These are phyloP conservation scores for Phaenicophaeus curvirostris DNA, from an alignment of 2,797 vertebrate species.

Conservation along the genomic window DNA sequence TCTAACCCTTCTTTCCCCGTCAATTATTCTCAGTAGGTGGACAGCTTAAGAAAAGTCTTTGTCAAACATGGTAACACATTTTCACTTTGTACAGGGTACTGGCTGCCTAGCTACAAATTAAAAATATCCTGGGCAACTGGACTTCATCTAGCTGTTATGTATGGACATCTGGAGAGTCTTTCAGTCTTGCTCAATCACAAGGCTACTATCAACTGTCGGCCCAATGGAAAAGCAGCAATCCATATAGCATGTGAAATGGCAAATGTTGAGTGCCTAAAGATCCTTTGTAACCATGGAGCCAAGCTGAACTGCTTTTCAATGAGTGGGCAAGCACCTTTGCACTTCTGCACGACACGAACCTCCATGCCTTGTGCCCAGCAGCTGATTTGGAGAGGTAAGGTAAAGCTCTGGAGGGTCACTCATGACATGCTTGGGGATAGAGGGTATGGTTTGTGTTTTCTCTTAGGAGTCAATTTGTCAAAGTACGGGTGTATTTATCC, in stretches of 20 bases:
- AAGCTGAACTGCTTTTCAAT: constrained; percentile 87
- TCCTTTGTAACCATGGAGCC: constrained; percentile 86
- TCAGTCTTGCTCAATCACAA: constrained; percentile 86
- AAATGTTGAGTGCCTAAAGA: constrained; percentile 83
- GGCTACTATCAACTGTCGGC: constrained; percentile 88
- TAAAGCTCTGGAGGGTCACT: not conserved
- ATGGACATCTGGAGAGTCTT: constrained; percentile 88
- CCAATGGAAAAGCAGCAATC: constrained; percentile 94
- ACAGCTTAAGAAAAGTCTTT: not conserved
- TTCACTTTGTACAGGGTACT: constrained; percentile 83
- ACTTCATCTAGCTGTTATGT: constrained; percentile 90
- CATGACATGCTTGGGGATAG: too few species aligned
- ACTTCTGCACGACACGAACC: constrained; percentile 86
- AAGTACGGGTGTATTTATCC: not conserved
- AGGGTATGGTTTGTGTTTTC: not conserved
- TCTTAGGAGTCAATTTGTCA: not conserved
- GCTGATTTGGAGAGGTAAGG: constrained; percentile 89
- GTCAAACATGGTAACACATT: not conserved
- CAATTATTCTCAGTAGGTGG: not conserved
- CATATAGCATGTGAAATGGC: constrained; percentile 90
- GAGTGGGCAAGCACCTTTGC: constrained; percentile 89
- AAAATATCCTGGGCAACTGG: constrained; percentile 95
- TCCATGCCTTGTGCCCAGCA: constrained; percentile 89
- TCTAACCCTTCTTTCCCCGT: not conserved
- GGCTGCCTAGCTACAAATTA: constrained; percentile 93